Evolutionary conservation across 2,797 vertebrate species (phyloP).

Genomic region (Luscinia luscinia): DNA sequence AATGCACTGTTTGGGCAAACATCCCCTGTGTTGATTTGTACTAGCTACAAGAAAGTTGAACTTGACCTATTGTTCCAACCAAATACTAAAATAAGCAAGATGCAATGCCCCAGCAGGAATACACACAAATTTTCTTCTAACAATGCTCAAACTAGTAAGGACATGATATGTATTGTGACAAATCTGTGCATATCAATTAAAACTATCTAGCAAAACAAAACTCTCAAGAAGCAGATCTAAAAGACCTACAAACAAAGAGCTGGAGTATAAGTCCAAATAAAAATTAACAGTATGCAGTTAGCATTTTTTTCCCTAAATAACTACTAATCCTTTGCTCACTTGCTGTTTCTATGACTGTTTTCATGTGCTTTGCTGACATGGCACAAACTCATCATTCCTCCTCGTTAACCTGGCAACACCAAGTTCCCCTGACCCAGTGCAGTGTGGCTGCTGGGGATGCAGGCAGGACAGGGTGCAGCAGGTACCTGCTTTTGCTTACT

Average conservation of each 20-base stretch:
- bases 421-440: background rate
- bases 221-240: background rate
- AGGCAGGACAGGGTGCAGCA: background rate
- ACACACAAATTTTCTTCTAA: background rate
- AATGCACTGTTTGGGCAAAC: background rate
- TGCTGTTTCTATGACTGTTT: background rate
- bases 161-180: rapidly evolving
- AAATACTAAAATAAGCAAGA: background rate
- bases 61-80: background rate
- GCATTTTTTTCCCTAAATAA: background rate
- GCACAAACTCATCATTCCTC: background rate
- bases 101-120: background rate
- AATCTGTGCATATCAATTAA: background rate
- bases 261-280: background rate
- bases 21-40: background rate
- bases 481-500: constrained; percentile 55
- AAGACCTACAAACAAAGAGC: background rate
- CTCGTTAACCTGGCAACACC: rapidly evolving
- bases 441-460: background rate
- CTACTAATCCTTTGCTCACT: background rate
- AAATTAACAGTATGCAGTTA: background rate
- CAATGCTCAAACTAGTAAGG: background rate
- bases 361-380: background rate
- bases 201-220: rapidly evolving
- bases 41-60: background rate